A percentile compares a stretch with the other conserved stretches of the same genome.
These are phyloP conservation scores for Sebastes glaucus DNA, from an alignment of 2,797 vertebrate genomes.

Conservation along the genomic window DNA sequence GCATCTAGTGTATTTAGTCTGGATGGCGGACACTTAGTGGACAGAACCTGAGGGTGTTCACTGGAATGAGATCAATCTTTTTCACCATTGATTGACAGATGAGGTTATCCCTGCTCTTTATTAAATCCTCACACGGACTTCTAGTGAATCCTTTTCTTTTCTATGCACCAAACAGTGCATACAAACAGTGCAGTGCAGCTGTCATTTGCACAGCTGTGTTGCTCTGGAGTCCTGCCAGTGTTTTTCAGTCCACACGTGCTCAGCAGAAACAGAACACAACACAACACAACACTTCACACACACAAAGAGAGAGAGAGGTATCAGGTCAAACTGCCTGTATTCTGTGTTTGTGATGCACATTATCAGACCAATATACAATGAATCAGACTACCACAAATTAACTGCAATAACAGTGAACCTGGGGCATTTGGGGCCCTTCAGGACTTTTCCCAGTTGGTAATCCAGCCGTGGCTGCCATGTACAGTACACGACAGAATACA, in stretches of 20 bases:
- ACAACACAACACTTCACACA: neutral
- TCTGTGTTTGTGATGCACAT: neutral
- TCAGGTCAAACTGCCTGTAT: neutral
- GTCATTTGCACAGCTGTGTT: constrained; percentile 77
- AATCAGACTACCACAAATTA: neutral
- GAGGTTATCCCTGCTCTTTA: neutral
- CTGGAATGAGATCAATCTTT: neutral
- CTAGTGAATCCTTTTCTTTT: neutral
- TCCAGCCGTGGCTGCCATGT: neutral
- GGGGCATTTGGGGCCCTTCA: neutral
- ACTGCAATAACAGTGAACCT: neutral
- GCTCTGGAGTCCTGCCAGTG: constrained; percentile 54
- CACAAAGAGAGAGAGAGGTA: neutral
- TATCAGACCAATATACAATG: neutral
- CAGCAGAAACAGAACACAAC: constrained; percentile 4
- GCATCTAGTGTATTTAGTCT: neutral
- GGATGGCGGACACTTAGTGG: neutral
- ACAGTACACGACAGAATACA: neutral
- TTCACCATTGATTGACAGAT: neutral
- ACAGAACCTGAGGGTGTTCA: neutral
- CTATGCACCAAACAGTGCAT: constrained; percentile 2
- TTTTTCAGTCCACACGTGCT: constrained; percentile 23
- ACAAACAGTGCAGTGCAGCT: constrained; percentile 33
- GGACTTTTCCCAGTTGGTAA: neutral
- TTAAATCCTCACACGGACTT: neutral